Base-by-base conservation (phyloP, 1,140 invertebrate genomes). In the Pogonognathellus flavescens region DNA sequence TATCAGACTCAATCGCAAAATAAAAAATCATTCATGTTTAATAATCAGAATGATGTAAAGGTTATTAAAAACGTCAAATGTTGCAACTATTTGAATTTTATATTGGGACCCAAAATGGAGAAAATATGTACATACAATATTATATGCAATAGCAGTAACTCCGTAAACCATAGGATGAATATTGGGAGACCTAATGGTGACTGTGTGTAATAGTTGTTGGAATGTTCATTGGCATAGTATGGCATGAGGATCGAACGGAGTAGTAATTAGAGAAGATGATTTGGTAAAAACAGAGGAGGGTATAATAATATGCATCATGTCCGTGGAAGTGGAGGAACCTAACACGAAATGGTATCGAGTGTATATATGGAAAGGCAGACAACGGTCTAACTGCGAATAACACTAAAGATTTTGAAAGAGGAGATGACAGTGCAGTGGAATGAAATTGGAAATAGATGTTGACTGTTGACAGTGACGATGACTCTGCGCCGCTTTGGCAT, bases 391-490 rank as follows among this genome's bases (percentile, higher is more conserved):
- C 70, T 76, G 1, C 2, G 31, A 76, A 49, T 76, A 76, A 49
- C 11, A n/a, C 16, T 14, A n/a, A 31, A 41, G 11, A 31, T 76
- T 76, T 7, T 50, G 41, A 41, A 50, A 76, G 25, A 31, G 31
- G 70, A 76, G 70, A 76, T 76, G 70, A 76, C 70, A 76, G 31
- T 76, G 70, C 70, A 41, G 70, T 76, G 70, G 70, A 70, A 76
- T 76, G 70, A 76, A 76, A 76, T 76, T 76, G 70, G 70, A 50
- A 76, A 76, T 76, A 31, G 70, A 76, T 76, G 70, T 76, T 70
- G 66, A 70, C 66, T 70, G 66, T 41, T 76, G 70, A 49, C 70
- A 50, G 70, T 76, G 70, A 76, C 41, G 62, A 66, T 66, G 22
- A 66, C 25, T 25, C 25, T 20, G 18, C 25, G 22, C 6, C 62